Evolutionary conservation across 1,140 invertebrate species (phyloP), one percentile per base, ranked within the genome.

Genomic region (Aricia agestis): DNA sequence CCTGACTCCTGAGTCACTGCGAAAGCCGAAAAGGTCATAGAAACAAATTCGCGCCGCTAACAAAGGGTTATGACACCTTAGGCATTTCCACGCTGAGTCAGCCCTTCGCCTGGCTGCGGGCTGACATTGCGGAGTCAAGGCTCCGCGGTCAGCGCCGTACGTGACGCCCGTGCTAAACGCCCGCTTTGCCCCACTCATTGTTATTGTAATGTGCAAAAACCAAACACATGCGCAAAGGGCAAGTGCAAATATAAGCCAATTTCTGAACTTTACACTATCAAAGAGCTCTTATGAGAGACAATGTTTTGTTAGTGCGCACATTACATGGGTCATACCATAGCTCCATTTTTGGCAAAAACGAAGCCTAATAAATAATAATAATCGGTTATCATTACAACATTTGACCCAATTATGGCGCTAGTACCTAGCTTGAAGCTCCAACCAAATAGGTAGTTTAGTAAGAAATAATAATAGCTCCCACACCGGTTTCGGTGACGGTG

Each of bases 71-170:
- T 67, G 36, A 67, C 36, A 67, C 17, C 58, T 41, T 18, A 70
- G 19, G 61, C 36, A 70, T 70, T 42, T 59, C 15, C 59, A 32
- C 4, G 59, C 17, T 70, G 59, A 70, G 59, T 70, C 59, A 70
- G 79, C 80, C 78, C 79, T 76, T 82, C 77, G 78, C 72, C 78
- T 36, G 36, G 36, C 36, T 36, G 36, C 36, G 36, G 36, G 36
- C 36, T 84, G 84, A 84, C 82, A 82, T 84, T 83, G 82, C 71
- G 42, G 75, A 82, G 82, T 82, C 79, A 86, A 82, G 84, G 82
- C 75, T 79, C 69, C 69, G 74, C 69, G 72, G 73, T 73, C 72
- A 71, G 66, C 68, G 66, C 69, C 68, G 31, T 79, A 82, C 78
- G 78, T 81, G 76, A 82, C 69, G 68, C 31, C 67, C 78, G 79